A percentile compares a stretch with the other conserved stretches of the same genome.
phyloP scores from a whole-genome alignment of 2,888 invertebrate genomes.

The Cheilosia vulpina region DNA sequence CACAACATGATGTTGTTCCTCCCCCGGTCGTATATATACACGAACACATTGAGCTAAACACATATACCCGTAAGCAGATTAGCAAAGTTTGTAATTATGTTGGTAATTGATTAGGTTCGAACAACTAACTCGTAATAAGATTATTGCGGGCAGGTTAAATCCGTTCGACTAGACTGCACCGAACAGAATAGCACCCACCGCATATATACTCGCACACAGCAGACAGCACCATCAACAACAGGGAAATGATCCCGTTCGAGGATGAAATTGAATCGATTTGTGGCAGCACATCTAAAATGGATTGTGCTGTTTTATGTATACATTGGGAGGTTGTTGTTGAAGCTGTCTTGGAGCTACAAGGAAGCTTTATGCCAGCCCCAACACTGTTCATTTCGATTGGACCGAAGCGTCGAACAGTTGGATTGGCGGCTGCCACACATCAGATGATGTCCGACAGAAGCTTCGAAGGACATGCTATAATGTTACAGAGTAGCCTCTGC shows the following conservation, averaged over 20 bases:
- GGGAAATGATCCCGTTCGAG: constrained; percentile 78
- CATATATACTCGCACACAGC: neutral
- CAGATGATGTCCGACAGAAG: constrained; percentile 14
- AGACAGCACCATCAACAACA: constrained; percentile 47
- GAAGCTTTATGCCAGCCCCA: constrained; percentile 28
- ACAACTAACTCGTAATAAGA: constrained; percentile 84
- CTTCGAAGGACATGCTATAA: constrained; percentile 6
- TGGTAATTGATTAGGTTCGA: constrained; percentile 84
- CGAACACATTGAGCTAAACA: constrained; percentile 36
- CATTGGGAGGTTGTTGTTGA: neutral
- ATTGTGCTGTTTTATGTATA: neutral
- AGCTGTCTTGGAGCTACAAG: constrained; percentile 38
- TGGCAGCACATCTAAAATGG: constrained; percentile 70
- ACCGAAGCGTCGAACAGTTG: constrained; percentile 8
- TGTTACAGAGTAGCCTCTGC: neutral
- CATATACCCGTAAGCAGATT: constrained; percentile 81
- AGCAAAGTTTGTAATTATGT: constrained; percentile 84
- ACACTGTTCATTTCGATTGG: constrained; percentile 30
- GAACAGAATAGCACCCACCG: constrained; percentile 27
- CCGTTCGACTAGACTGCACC: constrained; percentile 44
- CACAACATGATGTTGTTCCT: neutral
- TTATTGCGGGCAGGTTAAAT: constrained; percentile 82
- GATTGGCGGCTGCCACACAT: neutral
- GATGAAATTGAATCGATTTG: constrained; percentile 82
- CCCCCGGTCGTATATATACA: neutral